Percentiles rank a stretch among this genome's conserved stretches.
Evolutionary conservation across 2,113 vertebrate species (phyloP).

Genomic region (Himantopus leucocephalus): DNA sequence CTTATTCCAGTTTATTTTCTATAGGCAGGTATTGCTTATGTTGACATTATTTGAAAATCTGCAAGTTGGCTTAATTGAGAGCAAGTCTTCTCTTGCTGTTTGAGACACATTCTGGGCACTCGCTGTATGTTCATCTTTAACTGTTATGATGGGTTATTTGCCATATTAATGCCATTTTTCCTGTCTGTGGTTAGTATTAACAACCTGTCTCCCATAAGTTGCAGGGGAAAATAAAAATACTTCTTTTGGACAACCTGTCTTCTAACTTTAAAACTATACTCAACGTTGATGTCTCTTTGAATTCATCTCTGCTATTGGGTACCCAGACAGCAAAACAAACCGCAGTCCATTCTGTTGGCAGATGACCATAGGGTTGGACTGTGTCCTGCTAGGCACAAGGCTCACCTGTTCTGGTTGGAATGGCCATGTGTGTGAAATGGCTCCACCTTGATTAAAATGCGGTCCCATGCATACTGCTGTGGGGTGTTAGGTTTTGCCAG

Average conservation of each 20-base stretch:
- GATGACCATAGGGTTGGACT: background rate
- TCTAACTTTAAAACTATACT: background rate
- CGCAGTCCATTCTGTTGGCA: background rate
- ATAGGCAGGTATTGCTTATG: background rate
- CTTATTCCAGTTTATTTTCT: background rate
- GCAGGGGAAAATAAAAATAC: background rate
- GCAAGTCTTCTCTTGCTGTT: background rate
- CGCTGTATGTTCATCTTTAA: rapidly evolving
- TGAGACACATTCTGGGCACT: background rate
- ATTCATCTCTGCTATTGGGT: background rate
- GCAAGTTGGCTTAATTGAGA: background rate
- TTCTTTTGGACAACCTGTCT: background rate
- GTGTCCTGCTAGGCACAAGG: background rate
- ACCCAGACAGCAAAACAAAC: background rate
- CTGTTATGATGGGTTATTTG: background rate
- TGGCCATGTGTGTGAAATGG: rapidly evolving
- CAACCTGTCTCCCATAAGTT: background rate
- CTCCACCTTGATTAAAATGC: background rate
- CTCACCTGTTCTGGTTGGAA: background rate
- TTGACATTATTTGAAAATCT: background rate
- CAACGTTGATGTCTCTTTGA: background rate
- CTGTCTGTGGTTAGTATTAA: background rate
- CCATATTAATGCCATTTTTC: background rate
- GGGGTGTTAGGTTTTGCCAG: background rate
- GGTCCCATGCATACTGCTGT: background rate